Percentiles rank a stretch among this genome's conserved stretches.
Conservation (phyloP, 2,113 vertebrate species). For the Hyperopisus bebe region DNA sequence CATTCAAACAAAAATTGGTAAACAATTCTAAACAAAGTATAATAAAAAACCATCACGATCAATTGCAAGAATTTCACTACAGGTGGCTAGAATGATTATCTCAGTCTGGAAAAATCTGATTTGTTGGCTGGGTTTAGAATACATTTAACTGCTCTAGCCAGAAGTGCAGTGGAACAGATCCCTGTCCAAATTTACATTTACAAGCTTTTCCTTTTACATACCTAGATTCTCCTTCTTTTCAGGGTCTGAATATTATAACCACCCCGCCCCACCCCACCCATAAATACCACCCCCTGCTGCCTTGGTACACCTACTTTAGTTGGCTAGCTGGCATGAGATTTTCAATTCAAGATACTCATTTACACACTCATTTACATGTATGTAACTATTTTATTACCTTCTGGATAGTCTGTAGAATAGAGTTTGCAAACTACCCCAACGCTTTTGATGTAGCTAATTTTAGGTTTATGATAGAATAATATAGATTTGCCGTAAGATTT, state of each 20-base stretch:
- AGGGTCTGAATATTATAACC: not conserved
- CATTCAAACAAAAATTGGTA: not conserved
- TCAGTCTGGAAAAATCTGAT: not conserved
- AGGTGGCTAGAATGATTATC: not conserved
- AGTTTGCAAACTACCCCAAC: not conserved
- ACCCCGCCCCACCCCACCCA: not conserved
- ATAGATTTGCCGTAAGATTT: not conserved
- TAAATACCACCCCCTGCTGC: not conserved
- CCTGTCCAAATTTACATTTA: not conserved
- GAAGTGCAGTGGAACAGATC: not conserved
- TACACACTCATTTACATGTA: not conserved
- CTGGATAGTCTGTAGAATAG: not conserved
- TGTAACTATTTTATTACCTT: not conserved
- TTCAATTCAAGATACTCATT: not conserved
- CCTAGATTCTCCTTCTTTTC: not conserved
- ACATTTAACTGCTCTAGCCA: not conserved
- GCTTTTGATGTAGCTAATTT: not conserved
- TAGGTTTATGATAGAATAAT: not conserved
- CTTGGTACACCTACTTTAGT: not conserved
- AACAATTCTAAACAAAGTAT: not conserved
- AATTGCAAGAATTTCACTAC: not conserved
- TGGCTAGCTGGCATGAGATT: not conserved
- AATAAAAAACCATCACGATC: not conserved
- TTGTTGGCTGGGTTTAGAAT: not conserved
- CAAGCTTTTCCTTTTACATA: not conserved